These are phyloP conservation scores for Stegophylla sp. DNA, from an alignment of 2,888 invertebrate genomes.

Conservation along the genomic window DNA sequence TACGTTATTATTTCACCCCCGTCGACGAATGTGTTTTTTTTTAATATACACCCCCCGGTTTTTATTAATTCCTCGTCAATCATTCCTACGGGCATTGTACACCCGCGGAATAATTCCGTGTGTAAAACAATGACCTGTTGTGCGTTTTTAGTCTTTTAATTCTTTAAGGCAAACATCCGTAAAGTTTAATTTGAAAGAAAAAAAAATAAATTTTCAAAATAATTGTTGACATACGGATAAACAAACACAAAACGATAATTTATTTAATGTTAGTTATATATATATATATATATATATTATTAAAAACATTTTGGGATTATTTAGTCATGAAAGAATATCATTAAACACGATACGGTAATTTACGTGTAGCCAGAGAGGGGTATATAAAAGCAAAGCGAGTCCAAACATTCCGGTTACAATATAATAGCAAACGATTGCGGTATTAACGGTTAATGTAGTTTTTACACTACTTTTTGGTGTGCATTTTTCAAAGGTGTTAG, in stretches of 20 bases:
- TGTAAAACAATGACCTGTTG: slow-evolving; percentile 21
- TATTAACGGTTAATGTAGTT: too few species aligned
- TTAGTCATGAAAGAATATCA: background rate
- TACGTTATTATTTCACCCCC: background rate
- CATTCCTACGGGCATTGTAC: background rate
- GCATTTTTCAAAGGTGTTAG: too few species aligned
- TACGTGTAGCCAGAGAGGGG: background rate
- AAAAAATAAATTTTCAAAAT: background rate
- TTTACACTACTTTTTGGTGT: too few species aligned
- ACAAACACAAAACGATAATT: background rate
- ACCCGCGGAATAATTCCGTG: background rate
- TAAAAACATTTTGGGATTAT: background rate
- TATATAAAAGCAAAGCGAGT: too few species aligned
- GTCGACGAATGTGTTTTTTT: background rate
- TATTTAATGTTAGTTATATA: background rate
- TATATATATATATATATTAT: background rate
- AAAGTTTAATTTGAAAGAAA: slow-evolving; percentile 25
- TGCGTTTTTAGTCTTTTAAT: slow-evolving; percentile 28
- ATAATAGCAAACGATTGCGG: too few species aligned
- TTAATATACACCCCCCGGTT: background rate
- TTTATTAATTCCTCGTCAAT: slow-evolving; percentile 42
- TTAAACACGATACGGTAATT: background rate
- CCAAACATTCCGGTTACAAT: too few species aligned
- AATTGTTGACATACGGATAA: slow-evolving; percentile 22
- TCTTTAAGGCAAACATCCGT: slow-evolving; percentile 22